Conservation (phyloP, 92 coral and sea anemone species). For the Meandrina meandrites region DNA sequence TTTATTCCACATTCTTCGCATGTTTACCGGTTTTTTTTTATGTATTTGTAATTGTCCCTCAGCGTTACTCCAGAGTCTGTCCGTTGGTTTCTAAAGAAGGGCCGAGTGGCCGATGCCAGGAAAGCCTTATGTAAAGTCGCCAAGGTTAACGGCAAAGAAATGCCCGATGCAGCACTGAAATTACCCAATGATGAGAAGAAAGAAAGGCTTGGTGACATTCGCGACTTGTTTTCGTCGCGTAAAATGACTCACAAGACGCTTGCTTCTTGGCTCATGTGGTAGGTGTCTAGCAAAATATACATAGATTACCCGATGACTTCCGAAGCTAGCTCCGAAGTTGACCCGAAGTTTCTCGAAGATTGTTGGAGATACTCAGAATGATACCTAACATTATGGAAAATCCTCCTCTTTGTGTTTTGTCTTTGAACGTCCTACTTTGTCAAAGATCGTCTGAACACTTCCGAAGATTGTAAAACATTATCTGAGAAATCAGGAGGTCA, state of each 20-base stretch:
- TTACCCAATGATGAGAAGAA: constrained; percentile 9
- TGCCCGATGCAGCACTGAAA: constrained; percentile 6
- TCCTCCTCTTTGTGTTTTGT: too few species aligned
- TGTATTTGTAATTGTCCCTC: background rate
- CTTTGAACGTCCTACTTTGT: too few species aligned
- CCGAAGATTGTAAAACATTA: too few species aligned
- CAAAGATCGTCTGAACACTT: too few species aligned
- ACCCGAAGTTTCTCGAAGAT: too few species aligned
- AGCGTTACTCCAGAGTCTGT: constrained; percentile 54
- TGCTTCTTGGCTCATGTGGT: constrained; percentile 34
- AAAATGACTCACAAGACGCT: constrained; percentile 12
- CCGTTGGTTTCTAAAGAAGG: constrained; percentile 51
- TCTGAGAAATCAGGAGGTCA: too few species aligned
- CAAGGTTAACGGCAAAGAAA: constrained; percentile 24
- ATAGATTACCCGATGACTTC: too few species aligned
- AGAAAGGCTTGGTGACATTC: constrained; percentile 33
- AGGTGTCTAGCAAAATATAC: background rate
- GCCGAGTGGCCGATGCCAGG: constrained; percentile 29
- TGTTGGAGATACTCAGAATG: too few species aligned
- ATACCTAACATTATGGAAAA: too few species aligned
- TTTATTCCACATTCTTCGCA: too few species aligned
- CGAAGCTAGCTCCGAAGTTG: too few species aligned
- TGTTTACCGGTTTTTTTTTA: too few species aligned
- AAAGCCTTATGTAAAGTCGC: constrained; percentile 14
- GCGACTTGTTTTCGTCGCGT: constrained; percentile 35